phyloP scores from a whole-genome alignment of 2,797 vertebrate genomes.

The Pseudochirops corinnae region DNA sequence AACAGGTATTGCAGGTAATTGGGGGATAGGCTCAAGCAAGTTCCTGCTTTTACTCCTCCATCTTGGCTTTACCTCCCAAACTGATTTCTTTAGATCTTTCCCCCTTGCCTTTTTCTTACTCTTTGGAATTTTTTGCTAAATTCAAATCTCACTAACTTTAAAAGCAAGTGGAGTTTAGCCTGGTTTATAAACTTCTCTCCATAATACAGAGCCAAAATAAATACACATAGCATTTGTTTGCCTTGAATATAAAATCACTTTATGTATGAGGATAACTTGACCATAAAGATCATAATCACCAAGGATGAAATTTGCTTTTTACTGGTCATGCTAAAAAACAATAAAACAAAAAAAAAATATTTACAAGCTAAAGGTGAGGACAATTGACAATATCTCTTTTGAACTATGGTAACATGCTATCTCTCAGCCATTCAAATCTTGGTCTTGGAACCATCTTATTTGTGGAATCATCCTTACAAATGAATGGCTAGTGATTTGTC shows the following conservation, averaged over 20 bases:
- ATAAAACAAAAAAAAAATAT: conserved; percentile 23
- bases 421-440: conserved; percentile 24
- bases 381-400: neutral
- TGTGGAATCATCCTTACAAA: conserved; percentile 47
- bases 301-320: conserved; percentile 34
- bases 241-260: neutral
- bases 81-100: neutral
- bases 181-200: conserved; percentile 24
- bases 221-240: conserved; percentile 39
- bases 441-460: conserved; percentile 42
- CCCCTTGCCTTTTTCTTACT: neutral
- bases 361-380: conserved; percentile 7
- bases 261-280: conserved; percentile 14
- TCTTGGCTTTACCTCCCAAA: neutral
- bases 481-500: neutral
- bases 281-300: neutral
- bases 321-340: neutral
- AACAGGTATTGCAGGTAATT: too few species aligned
- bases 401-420: neutral
- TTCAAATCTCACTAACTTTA: conserved; percentile 30
- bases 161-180: conserved; percentile 8
- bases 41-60: too few species aligned
- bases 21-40: too few species aligned
- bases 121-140: conserved; percentile 1
- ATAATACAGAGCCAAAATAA: conserved; percentile 47